These are phyloP conservation scores for Brachionus paranguensis DNA, from an alignment of 1,140 invertebrate genomes.

Conservation along the genomic window DNA sequence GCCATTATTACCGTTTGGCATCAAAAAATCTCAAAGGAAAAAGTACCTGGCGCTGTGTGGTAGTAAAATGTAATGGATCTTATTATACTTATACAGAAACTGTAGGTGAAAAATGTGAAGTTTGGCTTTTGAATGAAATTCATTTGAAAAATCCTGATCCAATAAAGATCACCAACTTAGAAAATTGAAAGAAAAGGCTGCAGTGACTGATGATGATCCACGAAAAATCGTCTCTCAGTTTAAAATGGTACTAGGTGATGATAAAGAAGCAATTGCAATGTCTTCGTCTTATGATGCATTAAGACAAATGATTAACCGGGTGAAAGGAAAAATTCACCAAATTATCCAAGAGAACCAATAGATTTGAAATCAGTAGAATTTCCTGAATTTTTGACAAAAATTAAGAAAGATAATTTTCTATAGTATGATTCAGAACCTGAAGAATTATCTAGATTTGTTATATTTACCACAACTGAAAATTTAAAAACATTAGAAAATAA, in stretches of 20 bases:
- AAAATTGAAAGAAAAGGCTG: background rate
- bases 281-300: background rate
- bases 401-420: background rate
- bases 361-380: background rate
- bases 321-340: background rate
- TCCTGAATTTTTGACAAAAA: slow-evolving; percentile 11
- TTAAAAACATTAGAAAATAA: background rate
- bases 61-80: background rate
- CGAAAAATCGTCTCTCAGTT: background rate
- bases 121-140: background rate
- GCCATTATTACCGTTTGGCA: background rate
- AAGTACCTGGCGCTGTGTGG: background rate
- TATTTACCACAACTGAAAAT: background rate
- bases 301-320: background rate
- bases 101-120: background rate
- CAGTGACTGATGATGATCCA: background rate
- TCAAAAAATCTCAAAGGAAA: background rate
- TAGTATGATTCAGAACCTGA: background rate
- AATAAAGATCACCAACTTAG: background rate
- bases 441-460: background rate
- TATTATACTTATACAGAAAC: background rate
- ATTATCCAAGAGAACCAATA: background rate
- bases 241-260: background rate
- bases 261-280: background rate
- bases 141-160: background rate